A percentile compares a stretch with the other conserved stretches of the same genome.
These are phyloP conservation scores for Conger conger DNA, from an alignment of 2,113 vertebrate genomes.

Conservation along the genomic window DNA sequence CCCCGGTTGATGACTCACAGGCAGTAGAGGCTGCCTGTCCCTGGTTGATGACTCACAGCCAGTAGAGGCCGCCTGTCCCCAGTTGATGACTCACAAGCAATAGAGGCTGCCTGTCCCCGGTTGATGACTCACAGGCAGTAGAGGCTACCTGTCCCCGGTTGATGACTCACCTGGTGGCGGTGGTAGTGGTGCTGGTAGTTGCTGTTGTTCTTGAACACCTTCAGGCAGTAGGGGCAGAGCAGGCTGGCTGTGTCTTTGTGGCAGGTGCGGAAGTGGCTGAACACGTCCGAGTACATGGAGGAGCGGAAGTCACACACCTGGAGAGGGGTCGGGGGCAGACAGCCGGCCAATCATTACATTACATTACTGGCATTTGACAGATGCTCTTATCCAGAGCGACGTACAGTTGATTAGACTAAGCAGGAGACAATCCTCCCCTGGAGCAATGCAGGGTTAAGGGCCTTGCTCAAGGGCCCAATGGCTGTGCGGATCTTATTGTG, in stretches of 20 bases:
- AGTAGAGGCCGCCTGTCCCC: not conserved
- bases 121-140: slow-evolving; percentile 46
- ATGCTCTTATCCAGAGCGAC: too few relatives aligned
- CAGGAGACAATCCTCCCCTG: too few relatives aligned
- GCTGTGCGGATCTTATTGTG: too few relatives aligned
- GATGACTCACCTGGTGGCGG: slow-evolving; percentile 81
- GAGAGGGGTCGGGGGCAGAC: too few relatives aligned
- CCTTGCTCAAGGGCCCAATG: too few relatives aligned
- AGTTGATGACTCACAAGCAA: not conserved
- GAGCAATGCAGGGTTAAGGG: too few relatives aligned
- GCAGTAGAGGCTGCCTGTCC: not conserved
- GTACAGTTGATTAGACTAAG: too few relatives aligned
- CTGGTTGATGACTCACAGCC: not conserved
- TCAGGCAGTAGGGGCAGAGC: slow-evolving; percentile 87
- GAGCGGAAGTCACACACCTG: slow-evolving; percentile 89
- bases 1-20: not conserved
- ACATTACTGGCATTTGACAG: too few relatives aligned
- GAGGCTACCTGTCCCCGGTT: not conserved
- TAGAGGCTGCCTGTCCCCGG: not conserved
- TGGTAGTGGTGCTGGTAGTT: slow-evolving; percentile 87
- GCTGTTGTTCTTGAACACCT: slow-evolving; percentile 78
- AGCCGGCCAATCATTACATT: not conserved
- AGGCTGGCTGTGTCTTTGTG: slow-evolving; percentile 81
- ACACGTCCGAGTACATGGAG: slow-evolving; percentile 82
- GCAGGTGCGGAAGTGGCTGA: slow-evolving; percentile 78